Percentiles rank a stretch among this genome's conserved stretches.
Conservation (phyloP, 2,797 vertebrate genomes). For the Lithobates sylvaticus region DNA sequence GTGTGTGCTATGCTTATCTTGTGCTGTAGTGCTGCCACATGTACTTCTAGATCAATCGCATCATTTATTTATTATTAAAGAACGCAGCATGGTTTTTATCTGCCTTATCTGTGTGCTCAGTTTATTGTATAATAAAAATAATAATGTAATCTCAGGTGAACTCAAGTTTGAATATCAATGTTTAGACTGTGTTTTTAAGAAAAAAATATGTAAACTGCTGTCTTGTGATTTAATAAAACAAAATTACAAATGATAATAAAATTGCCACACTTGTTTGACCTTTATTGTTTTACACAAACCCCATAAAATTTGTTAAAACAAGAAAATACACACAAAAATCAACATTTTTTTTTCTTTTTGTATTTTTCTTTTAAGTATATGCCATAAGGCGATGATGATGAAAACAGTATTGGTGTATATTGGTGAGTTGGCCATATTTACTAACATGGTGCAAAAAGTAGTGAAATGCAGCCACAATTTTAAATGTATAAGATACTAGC, state of each 20-base stretch:
- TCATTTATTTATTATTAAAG: no score
- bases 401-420: neutral
- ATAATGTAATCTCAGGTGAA: no score
- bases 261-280: neutral
- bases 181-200: neutral
- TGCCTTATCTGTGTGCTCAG: no score
- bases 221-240: neutral
- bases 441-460: neutral
- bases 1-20: no score
- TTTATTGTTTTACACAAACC: constrained; percentile 13
- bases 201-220: neutral
- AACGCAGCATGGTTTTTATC: no score
- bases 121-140: no score
- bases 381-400: neutral
- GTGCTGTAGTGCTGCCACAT: no score
- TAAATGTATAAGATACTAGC: neutral
- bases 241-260: neutral
- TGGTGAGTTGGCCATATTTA: neutral
- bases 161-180: neutral
- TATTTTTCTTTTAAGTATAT: neutral
- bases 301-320: neutral
- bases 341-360: neutral
- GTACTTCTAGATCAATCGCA: no score
- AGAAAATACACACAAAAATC: neutral
- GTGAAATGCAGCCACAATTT: no score